Conservation (phyloP, 2,888 invertebrate genomes). For the Proisotoma minuta region DNA sequence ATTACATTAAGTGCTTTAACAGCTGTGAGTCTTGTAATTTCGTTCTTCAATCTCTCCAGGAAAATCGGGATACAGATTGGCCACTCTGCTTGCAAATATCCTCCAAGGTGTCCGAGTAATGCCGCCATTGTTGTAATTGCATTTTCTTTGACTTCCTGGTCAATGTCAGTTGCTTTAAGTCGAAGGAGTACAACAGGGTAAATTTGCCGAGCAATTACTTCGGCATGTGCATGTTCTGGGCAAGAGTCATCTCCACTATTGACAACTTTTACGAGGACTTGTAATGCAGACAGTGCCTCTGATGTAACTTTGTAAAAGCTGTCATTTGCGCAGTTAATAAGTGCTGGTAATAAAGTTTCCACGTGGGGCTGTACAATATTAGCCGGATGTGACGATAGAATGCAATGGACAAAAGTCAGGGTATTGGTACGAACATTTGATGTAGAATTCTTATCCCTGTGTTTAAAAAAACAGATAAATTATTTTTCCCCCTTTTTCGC, state of each 20-base stretch:
- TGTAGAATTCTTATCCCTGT: conserved; percentile 82
- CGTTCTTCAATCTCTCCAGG: conserved; percentile 88
- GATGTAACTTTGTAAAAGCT: conserved; percentile 98
- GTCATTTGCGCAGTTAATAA: conserved; percentile 86
- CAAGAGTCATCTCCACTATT: conserved; percentile 54
- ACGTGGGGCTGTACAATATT: conserved; percentile 77
- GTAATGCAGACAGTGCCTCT: conserved; percentile 86
- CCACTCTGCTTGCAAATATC: conserved; percentile 60
- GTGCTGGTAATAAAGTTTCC: conserved; percentile 71
- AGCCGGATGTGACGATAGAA: conserved; percentile 73
- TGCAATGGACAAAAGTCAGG: conserved; percentile 79
- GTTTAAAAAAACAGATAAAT: conserved; percentile 16
- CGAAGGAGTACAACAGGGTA: conserved; percentile 44
- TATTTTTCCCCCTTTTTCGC: neutral
- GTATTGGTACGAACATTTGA: conserved; percentile 99
- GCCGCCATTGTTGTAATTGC: conserved; percentile 97
- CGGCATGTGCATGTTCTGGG: conserved; percentile 34
- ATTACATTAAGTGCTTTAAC: conserved; percentile 94
- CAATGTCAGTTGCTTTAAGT: conserved; percentile 90
- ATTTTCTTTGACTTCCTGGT: conserved; percentile 98
- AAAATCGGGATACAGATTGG: conserved; percentile 87
- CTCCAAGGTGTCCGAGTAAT: conserved; percentile 82
- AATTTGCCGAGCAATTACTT: conserved; percentile 35
- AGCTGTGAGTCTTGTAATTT: conserved; percentile 92
- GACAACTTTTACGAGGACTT: conserved; percentile 90